Conservation (phyloP, 2,888 invertebrate species). For the Cataglyphis cursor region DNA sequence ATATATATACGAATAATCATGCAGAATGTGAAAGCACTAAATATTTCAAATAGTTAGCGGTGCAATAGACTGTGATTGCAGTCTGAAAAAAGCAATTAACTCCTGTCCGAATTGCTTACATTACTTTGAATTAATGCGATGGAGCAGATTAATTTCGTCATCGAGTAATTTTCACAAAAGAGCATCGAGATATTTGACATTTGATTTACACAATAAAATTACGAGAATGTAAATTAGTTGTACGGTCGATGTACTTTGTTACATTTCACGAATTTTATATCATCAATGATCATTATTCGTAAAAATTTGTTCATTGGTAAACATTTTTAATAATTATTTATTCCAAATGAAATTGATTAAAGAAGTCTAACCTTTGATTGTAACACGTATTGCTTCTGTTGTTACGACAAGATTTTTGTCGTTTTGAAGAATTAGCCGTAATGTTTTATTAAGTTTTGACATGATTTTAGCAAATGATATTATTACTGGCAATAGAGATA, state of each 20-base stretch:
- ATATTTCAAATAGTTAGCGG: conserved; percentile 33
- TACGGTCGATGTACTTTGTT: conserved; percentile 66
- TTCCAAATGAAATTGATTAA: neutral
- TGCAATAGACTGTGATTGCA: conserved; percentile 14
- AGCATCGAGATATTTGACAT: conserved; percentile 58
- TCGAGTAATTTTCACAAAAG: conserved; percentile 63
- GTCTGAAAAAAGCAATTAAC: conserved; percentile 49
- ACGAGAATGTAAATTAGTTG: conserved; percentile 64
- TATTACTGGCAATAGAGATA: neutral
- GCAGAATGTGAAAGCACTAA: conserved; percentile 9
- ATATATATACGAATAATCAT: neutral
- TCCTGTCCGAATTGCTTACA: conserved; percentile 45
- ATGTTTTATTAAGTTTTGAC: neutral
- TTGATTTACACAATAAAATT: conserved; percentile 59
- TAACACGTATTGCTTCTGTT: neutral
- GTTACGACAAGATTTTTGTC: neutral
- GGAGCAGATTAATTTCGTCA: conserved; percentile 60
- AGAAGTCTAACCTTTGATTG: too few species aligned
- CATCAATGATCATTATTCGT: conserved; percentile 10
- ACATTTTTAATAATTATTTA: conserved; percentile 32
- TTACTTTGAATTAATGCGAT: conserved; percentile 55
- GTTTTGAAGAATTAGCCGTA: neutral
- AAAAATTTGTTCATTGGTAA: neutral
- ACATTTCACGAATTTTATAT: conserved; percentile 55
- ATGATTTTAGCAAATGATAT: neutral